phyloP scores from a whole-genome alignment of 1,140 invertebrate species.

The Meloidogyne hapla region DNA sequence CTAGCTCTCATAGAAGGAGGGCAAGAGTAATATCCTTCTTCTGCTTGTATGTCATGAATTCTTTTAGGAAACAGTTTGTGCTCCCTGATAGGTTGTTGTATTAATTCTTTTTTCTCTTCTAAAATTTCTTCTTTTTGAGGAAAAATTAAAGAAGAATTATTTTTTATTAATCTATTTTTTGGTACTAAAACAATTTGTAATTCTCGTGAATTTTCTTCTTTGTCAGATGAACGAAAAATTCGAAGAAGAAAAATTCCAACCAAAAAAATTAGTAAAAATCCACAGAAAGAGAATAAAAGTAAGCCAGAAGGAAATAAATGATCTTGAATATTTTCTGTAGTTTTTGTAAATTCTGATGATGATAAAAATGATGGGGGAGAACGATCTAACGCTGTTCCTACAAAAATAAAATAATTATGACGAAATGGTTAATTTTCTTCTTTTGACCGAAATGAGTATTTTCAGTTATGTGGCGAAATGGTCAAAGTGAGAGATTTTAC shows the following conservation, averaged over 20 bases:
- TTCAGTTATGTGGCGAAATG: no score
- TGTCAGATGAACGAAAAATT: neutral
- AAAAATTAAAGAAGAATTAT: neutral
- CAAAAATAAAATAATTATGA: neutral
- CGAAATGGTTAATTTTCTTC: no score
- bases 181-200: constrained; percentile 19
- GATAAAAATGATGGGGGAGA: neutral
- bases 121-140: neutral
- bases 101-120: neutral
- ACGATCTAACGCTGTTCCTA: neutral
- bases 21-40: constrained; percentile 20
- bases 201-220: constrained; percentile 1
- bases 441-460: no score
- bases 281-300: constrained; percentile 11
- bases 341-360: neutral
- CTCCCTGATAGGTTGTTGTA: neutral
- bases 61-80: neutral
- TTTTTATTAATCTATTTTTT: constrained; percentile 3
- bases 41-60: constrained; percentile 25
- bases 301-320: constrained; percentile 1
- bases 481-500: no score
- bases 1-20: constrained; percentile 25
- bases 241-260: constrained; percentile 11
- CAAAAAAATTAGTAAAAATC: constrained; percentile 16
- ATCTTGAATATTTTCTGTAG: neutral